Conservation (phyloP, 2,888 invertebrate species). For the Falcaria lacertinaria region DNA sequence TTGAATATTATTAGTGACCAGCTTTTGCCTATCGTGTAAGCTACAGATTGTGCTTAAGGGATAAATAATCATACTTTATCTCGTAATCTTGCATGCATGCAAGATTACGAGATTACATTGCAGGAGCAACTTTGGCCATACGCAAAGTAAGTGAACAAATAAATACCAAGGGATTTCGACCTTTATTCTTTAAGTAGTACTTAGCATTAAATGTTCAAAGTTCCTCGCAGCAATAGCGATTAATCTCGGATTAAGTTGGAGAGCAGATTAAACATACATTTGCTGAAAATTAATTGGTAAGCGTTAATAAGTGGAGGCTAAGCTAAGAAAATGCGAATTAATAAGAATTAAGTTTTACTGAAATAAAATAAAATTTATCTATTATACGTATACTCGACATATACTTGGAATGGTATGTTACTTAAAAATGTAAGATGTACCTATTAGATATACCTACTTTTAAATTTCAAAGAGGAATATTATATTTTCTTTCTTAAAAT, state of each 20-base stretch:
- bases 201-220: constrained; percentile 20
- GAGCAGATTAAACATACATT: constrained; percentile 24
- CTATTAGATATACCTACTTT: too few species aligned
- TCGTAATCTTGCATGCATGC: too few species aligned
- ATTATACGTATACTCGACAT: too few species aligned
- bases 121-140: background rate
- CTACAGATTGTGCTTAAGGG: too few species aligned
- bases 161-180: background rate
- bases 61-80: too few species aligned
- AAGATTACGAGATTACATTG: too few species aligned
- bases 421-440: too few species aligned
- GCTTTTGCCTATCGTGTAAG: too few species aligned
- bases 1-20: too few species aligned
- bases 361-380: background rate
- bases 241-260: constrained; percentile 25
- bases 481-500: too few species aligned
- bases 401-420: too few species aligned
- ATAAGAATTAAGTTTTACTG: background rate
- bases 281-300: constrained; percentile 28
- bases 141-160: background rate
- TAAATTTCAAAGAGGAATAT: too few species aligned
- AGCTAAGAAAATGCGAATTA: constrained; percentile 1
- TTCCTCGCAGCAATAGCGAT: constrained; percentile 22
- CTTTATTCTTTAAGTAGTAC: constrained; percentile 9
- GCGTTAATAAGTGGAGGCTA: constrained; percentile 16